Base-by-base conservation (phyloP, 2,888 invertebrate species). In the Tanypteryx hageni region DNA sequence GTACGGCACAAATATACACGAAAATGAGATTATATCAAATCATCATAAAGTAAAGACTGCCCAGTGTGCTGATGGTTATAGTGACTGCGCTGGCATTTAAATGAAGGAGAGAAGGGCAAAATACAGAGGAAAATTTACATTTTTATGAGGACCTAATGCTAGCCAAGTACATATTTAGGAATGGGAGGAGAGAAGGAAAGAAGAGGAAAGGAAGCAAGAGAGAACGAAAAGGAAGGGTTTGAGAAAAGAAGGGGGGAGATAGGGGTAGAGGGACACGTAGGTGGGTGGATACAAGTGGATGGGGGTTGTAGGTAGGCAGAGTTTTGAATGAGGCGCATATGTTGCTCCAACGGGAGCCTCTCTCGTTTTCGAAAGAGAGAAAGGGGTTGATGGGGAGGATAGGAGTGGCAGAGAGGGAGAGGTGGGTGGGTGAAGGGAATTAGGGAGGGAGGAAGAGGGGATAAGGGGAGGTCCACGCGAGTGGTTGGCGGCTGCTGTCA, bases 251-350 rank as follows among this genome's bases (percentile, higher is more conserved):
- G 4, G 22, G 5, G n/a, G 76, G n/a, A n/a, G n/a, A 10, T 9
- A 64, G 64, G 14, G 64, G 64, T 0, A n/a, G 10, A 44, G 44
- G 44, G 1, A 44, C 44, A 44, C 44, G 44, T 44, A 44, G 76
- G 76, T n/a, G 76, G n/a, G 22, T 22, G 76, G 64, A 64, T n/a
- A 27, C 10, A 27, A 22, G 22, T 22, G 76, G 64, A 64, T 7
- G 8, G 7, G 13, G n/a, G 1, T 44, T n/a, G n/a, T n/a, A n/a
- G 18, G n/a, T 18, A 0, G 27, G 22, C 3, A 13, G 27, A 27
- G 76, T 76, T 76, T 76, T 76, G 76, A 76, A 76, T 27, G 76
- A 76, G 76, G 76, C 7, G 76, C 76, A 76, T 76, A 76, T 76
- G 76, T 76, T 76, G 76, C 76, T 27, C 27, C 76, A 13, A 27